Evolutionary conservation across 2,797 vertebrate species (phyloP), one percentile per base, ranked within the genome.

Genomic region (Anguilla anguilla): DNA sequence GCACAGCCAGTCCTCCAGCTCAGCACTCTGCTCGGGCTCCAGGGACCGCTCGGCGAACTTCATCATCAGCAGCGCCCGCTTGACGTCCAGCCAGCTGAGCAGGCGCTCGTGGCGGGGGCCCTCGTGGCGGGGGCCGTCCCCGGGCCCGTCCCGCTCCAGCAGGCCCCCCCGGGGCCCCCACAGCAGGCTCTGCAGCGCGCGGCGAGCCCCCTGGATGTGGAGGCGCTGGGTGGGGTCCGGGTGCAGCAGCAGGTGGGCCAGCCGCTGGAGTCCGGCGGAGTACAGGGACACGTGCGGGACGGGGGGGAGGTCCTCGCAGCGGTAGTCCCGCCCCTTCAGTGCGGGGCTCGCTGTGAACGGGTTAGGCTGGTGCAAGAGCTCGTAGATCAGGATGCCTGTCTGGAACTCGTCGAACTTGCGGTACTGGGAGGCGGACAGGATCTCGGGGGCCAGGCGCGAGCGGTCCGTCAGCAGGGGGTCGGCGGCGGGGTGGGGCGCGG

Each of bases 341-440:
- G 96, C 95, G 0, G 97, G 94, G 31, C 96, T 96, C 89, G 97
- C 96, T 91, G 99, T 98, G 0, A 99, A 99, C 0, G 98, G 98
- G 94, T 99, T 99, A 88, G 97, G 96, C 88, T 97, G 97, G 93
- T 99, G 98, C 31, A 99, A 96, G 67, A 99, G 96, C 93, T 99
- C 98, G 0, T 99, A 99, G 93, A 99, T 99, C 93, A 99, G 95
- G 91, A 99, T 99, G 83, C 98, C 98, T 0, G 98, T 97, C 91
- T 99, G 98, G 94, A 99, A 99, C 94, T 99, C 98, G 0, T 99
- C 98, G 0, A 99, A 98, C 88, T 99, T 99, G 88, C 97, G 97
- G 92, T 99, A 99, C 93, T 99, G 98, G 19, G 98, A 97, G 6
- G 98, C 98, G 0, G 98, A 99, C 89, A 99, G 96, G 0, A 99